Base-by-base conservation (phyloP, 2,113 vertebrate genomes). In the Ptilorrhoa leucosticta region DNA sequence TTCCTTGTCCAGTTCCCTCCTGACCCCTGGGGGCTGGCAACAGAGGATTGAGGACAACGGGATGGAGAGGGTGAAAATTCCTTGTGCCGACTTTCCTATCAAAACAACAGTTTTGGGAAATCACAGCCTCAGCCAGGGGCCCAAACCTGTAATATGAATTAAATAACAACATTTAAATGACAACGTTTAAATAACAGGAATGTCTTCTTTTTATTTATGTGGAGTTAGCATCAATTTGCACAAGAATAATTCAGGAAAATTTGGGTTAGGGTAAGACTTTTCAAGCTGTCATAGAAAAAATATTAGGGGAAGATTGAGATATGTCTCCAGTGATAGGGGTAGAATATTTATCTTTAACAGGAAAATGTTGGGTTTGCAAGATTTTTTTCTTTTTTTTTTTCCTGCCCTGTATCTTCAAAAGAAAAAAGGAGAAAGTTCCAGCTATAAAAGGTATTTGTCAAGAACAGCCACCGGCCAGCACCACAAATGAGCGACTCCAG, bases 401-500 rank as follows among this genome's bases (percentile, higher is more conserved):
- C 8, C 33, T 56, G 13, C 68, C 53, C 87, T 87, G 64, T 82
- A 96, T 97, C 96, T 97, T 98, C 92, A 95, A 89, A 97, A 88
- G 56, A 58, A 94, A 81, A 90, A 92, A 66, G 57, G 86, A 94
- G 91, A 91, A 84, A 75, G 31, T 96, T 96, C 69, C 57, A 91
- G 61, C 81, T 90, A 93, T 94, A 94, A 97, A 94, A 97, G 81
- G 91, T 94, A 95, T 97, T 96, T 14, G 90, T 97, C 97, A 97
- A 96, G 97, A 96, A 96, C 96, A 96, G 98, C 97, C 97, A 97
- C 96, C 50, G 96, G 96, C 96, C 97, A 96, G 81, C 76, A 94
- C 93, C 89, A 93, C 94, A 96, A 97, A 98, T 91, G 96, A 98
- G 96, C 96, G 94, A 72, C 96, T 97, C 92, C 92, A 97, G 89